Base-by-base conservation (phyloP, 2,797 vertebrate species). In the Argentina silus region DNA sequence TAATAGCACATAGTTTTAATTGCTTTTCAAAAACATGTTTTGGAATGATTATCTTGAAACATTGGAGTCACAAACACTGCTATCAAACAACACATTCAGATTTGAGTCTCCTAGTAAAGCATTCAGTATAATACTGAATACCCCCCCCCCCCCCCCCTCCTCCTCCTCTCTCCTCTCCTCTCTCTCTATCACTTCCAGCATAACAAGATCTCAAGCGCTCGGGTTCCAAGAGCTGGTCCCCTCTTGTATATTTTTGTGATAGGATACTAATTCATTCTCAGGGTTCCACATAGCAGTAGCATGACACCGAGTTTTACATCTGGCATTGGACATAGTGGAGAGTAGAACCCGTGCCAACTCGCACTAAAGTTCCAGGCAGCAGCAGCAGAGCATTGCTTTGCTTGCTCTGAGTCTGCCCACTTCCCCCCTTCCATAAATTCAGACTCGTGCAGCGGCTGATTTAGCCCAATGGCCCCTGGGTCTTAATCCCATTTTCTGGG, bases 171-270 rank as follows among this genome's bases (percentile, higher is more conserved):
- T 27, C 44, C 75, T 67, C 62, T 77, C 71, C 64, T 75, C 85
- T 78, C 80, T 86, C 59, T 74, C 78, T 83, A 85, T 88, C 85
- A 84, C 83, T 81, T 90, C 83, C 85, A 88, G 81, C 80, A 90
- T 85, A 87, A 90, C 82, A 86, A 84, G 85, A 87, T 86, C 83
- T 89, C 73, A 67, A 81, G 83, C 71, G 76, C 89, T 93, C 85
- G 68, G 81, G 87, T 89, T 92, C 86, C 87, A 88, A 86, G 74
- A 85, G 83, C 84, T 81, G 84, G 87, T 89, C 83, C 87, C 82
- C 84, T 82, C 86, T 89, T 90, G 87, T 91, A 92, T 92, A 91
- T 91, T 92, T 92, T 89, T 85, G 89, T 84, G 91, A 91, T 83
- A 85, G 86, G 76, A 89, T 84, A 87, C 78, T 90, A 89, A 90